These are phyloP conservation scores for Vanessa cardui DNA, from an alignment of 2,888 invertebrate genomes.

Conservation along the genomic window DNA sequence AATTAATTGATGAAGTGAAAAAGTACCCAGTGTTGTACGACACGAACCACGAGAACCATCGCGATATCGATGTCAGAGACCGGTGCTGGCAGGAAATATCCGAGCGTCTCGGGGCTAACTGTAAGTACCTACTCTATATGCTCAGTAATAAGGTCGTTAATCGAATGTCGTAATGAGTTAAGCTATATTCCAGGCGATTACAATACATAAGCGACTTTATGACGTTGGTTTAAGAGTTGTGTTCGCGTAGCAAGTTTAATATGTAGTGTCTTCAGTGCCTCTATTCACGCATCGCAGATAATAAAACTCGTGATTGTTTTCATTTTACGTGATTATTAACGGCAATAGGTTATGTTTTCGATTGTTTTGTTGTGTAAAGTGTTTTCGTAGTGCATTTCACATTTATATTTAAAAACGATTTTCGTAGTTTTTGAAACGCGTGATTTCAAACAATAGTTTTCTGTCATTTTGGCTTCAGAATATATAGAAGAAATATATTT, in stretches of 20 bases:
- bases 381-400: too few species aligned
- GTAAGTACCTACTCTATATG: conserved; percentile 23
- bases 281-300: conserved; percentile 3
- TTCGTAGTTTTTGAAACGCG: too few species aligned
- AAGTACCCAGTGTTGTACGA: conserved; percentile 74
- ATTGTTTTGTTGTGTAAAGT: background rate
- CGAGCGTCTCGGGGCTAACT: conserved; percentile 64
- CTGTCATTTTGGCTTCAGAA: too few species aligned
- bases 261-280: conserved; percentile 2
- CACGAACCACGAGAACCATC: conserved; percentile 71
- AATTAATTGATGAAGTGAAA: conserved; percentile 73
- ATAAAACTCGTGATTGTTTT: conserved; percentile 10
- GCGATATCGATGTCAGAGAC: conserved; percentile 72
- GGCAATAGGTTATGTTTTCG: conserved; percentile 1
- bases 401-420: too few species aligned
- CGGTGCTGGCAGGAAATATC: conserved; percentile 76
- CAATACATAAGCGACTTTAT: conserved; percentile 7
- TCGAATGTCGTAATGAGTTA: background rate
- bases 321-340: conserved; percentile 2
- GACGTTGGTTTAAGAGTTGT: background rate
- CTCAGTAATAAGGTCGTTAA: conserved; percentile 11
- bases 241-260: background rate
- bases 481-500: too few species aligned
- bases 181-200: background rate
- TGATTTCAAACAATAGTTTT: too few species aligned